Conservation (phyloP, 2,797 vertebrate species). For the Melanotaenia parkinsoni region DNA sequence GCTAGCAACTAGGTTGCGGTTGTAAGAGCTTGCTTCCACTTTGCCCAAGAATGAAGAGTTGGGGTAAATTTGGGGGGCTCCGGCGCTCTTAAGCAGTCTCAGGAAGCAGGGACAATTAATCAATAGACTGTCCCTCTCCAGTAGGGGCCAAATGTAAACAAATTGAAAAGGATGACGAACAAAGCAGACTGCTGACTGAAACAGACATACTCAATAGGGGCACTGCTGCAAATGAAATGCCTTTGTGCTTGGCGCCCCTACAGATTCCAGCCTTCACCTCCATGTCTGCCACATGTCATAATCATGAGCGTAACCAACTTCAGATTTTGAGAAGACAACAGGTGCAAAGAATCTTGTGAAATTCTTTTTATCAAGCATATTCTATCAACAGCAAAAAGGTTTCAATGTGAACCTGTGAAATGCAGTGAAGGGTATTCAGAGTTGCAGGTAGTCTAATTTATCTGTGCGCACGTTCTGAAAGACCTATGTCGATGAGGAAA, state of each 20-base stretch:
- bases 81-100: slow-evolving; percentile 70
- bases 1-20: slow-evolving; percentile 65
- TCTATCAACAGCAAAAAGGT: slow-evolving; percentile 5
- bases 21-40: slow-evolving; percentile 47
- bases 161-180: slow-evolving; percentile 81
- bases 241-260: slow-evolving; percentile 61
- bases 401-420: slow-evolving; percentile 47
- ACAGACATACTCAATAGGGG: slow-evolving; percentile 75
- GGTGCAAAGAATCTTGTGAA: slow-evolving; percentile 39
- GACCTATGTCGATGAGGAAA: slow-evolving; percentile 50
- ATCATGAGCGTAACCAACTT: slow-evolving; percentile 36
- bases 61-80: slow-evolving; percentile 30
- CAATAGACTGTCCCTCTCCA: slow-evolving; percentile 81
- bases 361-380: slow-evolving; percentile 21
- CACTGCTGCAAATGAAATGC: slow-evolving; percentile 65
- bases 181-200: slow-evolving; percentile 80
- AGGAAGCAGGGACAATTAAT: slow-evolving; percentile 81
- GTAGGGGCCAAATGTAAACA: slow-evolving; percentile 83
- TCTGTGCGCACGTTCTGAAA: slow-evolving; percentile 35
- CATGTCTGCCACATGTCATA: slow-evolving; percentile 52
- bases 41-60: slow-evolving; percentile 44
- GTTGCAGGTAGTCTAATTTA: slow-evolving; percentile 57
- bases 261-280: slow-evolving; percentile 45
- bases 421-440: slow-evolving; percentile 31
- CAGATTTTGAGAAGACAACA: slow-evolving; percentile 46